Conservation (phyloP, 1,140 invertebrate species). For the Ylistrum balloti region DNA sequence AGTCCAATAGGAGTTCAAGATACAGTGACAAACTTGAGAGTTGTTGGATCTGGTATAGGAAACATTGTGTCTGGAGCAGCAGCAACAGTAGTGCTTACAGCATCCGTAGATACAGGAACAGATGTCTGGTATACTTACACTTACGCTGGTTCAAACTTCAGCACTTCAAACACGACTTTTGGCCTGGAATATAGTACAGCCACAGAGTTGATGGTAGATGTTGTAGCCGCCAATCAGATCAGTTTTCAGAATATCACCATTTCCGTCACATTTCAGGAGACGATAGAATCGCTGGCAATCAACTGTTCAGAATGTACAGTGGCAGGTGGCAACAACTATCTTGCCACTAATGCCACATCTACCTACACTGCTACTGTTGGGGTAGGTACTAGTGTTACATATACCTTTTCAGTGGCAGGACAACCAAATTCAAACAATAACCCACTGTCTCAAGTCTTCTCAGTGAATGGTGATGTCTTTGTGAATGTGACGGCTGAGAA, state of each 20-base stretch:
- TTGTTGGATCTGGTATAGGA: conserved; percentile 43
- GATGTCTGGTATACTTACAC: conserved; percentile 55
- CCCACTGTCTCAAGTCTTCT: conserved; percentile 46
- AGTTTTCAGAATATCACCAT: conserved; percentile 49
- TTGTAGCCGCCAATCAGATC: conserved; percentile 70
- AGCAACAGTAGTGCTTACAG: conserved; percentile 47
- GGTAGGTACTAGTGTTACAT: conserved; percentile 56
- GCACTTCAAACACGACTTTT: not conserved
- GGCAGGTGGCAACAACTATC: conserved; percentile 47
- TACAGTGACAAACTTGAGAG: conserved; percentile 4
- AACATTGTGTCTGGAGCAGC: conserved; percentile 10
- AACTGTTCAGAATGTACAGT: conserved; percentile 59
- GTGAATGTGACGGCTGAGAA: conserved; percentile 53
- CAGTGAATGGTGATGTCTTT: conserved; percentile 31
- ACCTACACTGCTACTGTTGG: conserved; percentile 55
- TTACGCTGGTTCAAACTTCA: conserved; percentile 15
- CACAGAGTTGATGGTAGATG: conserved; percentile 61
- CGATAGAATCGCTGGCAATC: conserved; percentile 60
- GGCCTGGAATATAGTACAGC: conserved; percentile 49
- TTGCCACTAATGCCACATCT: conserved; percentile 48
- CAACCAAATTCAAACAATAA: conserved; percentile 55
- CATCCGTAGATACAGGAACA: conserved; percentile 47
- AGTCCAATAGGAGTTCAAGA: conserved; percentile 50
- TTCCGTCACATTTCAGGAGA: conserved; percentile 58
- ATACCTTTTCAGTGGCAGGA: conserved; percentile 48